Conservation (phyloP, 2,797 vertebrate genomes). For the Thamnophis elegans region DNA sequence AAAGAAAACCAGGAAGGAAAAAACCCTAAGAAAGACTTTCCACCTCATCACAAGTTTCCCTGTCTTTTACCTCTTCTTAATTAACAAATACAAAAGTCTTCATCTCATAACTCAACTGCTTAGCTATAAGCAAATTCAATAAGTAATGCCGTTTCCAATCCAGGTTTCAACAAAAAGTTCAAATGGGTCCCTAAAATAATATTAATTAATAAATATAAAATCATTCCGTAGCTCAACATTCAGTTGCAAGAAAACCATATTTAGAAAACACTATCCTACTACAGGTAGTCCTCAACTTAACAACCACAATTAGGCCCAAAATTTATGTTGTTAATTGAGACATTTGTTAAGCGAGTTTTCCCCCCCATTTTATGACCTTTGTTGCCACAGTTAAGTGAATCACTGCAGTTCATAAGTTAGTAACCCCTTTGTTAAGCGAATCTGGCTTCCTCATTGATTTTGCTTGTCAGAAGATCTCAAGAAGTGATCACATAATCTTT, state of each 20-base stretch:
- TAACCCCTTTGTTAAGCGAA: not conserved
- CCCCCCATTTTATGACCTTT: not conserved
- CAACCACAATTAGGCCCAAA: not conserved
- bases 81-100: not conserved
- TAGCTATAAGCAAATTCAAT: not conserved
- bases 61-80: not conserved
- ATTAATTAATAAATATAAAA: not conserved
- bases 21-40: not conserved
- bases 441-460: not conserved
- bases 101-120: not conserved
- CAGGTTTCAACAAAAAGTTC: not conserved
- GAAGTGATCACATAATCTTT: not conserved
- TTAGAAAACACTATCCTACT: not conserved
- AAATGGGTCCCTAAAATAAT: not conserved
- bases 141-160: not conserved
- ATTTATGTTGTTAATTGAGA: not conserved
- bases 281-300: not conserved
- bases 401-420: not conserved
- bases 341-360: not conserved
- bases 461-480: not conserved
- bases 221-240: not conserved
- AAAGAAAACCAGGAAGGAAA: not conserved
- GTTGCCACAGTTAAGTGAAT: not conserved
- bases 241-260: not conserved
- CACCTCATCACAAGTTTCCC: not conserved